Evolutionary conservation across 1,140 invertebrate genomes (phyloP).

Genomic region (Tetramorium parvispinum): DNA sequence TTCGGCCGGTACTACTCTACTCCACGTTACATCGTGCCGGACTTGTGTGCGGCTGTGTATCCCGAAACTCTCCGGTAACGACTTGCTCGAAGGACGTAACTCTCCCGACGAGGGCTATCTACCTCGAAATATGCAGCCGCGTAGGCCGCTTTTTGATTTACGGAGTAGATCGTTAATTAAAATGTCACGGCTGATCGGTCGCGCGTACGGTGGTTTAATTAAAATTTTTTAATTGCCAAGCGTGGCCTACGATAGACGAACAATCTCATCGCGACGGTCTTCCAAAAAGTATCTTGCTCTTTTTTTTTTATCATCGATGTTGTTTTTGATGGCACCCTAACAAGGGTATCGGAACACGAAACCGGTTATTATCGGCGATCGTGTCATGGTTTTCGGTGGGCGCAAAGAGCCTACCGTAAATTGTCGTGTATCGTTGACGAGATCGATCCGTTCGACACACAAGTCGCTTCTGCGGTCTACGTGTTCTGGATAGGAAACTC

Average conservation of each 20-base stretch:
- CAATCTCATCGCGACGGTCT: slow-evolving; percentile 7
- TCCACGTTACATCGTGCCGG: slow-evolving; percentile 55
- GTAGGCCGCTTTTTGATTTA: slow-evolving; percentile 58
- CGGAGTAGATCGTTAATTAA: slow-evolving; percentile 52
- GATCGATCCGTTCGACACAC: slow-evolving; percentile 62
- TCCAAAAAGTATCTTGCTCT: slow-evolving; percentile 29
- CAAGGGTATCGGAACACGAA: slow-evolving; percentile 52
- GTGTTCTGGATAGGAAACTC: slow-evolving; percentile 22
- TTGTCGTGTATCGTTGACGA: slow-evolving; percentile 65
- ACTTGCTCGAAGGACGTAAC: slow-evolving; percentile 54
- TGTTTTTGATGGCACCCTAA: slow-evolving; percentile 45
- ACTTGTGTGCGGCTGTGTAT: slow-evolving; percentile 46
- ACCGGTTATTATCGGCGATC: slow-evolving; percentile 67
- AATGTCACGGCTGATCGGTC: slow-evolving; percentile 50
- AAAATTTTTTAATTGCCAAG: slow-evolving; percentile 61
- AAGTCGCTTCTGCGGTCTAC: slow-evolving; percentile 36
- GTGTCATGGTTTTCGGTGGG: slow-evolving; percentile 40
- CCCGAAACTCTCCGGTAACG: slow-evolving; percentile 53
- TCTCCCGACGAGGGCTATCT: slow-evolving; percentile 30
- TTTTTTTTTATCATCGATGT: background rate
- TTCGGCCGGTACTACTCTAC: slow-evolving; percentile 43
- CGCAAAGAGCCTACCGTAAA: slow-evolving; percentile 62
- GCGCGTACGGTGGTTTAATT: slow-evolving; percentile 49
- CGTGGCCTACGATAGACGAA: slow-evolving; percentile 33
- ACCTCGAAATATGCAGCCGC: slow-evolving; percentile 32